Percentiles rank a stretch among this genome's conserved stretches.
These are phyloP conservation scores for Scalopus aquaticus DNA, from an alignment of 2,113 vertebrate genomes.

Conservation along the genomic window DNA sequence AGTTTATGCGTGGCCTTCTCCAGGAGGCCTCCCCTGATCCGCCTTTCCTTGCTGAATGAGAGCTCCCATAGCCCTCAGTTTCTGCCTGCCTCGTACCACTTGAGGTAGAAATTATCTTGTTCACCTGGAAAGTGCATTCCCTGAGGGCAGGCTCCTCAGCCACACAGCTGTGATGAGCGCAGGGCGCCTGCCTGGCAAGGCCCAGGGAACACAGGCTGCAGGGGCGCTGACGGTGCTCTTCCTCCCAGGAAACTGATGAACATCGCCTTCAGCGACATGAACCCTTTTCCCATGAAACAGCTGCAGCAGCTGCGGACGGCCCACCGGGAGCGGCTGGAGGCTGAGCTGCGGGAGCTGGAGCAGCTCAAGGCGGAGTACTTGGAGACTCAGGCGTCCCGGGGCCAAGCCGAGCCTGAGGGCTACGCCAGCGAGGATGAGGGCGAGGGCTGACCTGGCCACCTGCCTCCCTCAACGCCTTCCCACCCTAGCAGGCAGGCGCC, in stretches of 20 bases:
- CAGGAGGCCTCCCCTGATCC: neutral
- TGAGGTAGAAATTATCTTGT: neutral
- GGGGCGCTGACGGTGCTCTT: neutral
- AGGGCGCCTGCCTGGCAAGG: neutral
- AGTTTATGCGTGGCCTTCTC: neutral
- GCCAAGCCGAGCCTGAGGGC: conserved; percentile 74
- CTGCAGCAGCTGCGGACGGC: conserved; percentile 86
- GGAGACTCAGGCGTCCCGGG: conserved; percentile 80
- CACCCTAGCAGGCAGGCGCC: neutral
- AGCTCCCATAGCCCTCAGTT: neutral
- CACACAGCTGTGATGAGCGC: no score
- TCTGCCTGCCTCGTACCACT: neutral
- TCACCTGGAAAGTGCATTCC: neutral
- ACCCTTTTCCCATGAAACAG: conserved; percentile 92
- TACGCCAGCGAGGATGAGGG: conserved; percentile 92
- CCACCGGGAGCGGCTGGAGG: conserved; percentile 90
- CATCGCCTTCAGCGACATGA: conserved; percentile 95
- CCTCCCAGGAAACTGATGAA: conserved; percentile 88
- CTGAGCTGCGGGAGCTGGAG: conserved; percentile 90
- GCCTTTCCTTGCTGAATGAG: neutral
- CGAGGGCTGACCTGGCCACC: conserved; percentile 32
- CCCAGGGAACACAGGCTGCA: rapidly evolving
- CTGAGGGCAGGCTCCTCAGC: neutral
- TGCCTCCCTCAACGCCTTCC: neutral
- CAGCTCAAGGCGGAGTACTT: conserved; percentile 89